Base-by-base conservation (phyloP, 2,888 invertebrate species). In the Schizaphis graminum region DNA sequence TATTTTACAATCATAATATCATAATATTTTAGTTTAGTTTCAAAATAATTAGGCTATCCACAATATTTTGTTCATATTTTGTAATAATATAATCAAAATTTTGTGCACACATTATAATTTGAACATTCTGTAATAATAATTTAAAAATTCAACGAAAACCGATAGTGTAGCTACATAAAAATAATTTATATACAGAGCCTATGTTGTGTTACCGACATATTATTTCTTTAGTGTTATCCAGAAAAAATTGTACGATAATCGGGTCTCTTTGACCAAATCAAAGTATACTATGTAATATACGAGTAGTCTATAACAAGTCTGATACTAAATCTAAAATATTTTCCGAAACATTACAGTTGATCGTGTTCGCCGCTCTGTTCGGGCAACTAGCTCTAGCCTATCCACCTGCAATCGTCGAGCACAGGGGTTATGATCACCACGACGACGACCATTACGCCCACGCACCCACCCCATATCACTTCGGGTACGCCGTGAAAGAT, bases 371-470 rank as follows among this genome's bases (percentile, higher is more conserved):
- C 53, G 93, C 77, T 0, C 7, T 89, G n/a, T 41, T 53, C 53
- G 89, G 57, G 0, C 89, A 89, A 11, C 13, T 84, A 41, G 93
- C 44, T 3, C 26, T 86, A 26, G 93, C 77, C 28, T 56, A 26
- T 13, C 77, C 57, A 16, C 28, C 61, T 2, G 3, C 53, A 21
- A 21, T 53, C 53, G 0, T 53, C 21, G 35, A 93, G 41, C 89
- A 93, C 89, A 41, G 13, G 44, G 16, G 41, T 89, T 89, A 41
- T 28, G 56, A 41, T 2, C 89, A 53, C 28, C 89, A 57, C 41
- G 53, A 77, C 35, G 7, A 5, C 49, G 95, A 95, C 90, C 95
- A 96, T 28, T 95, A 95, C 93, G 95, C 95, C 89, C 95, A 93
- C 94, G 95, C 95, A 13, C 94, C 95, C 84, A 95, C 95, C 3